phyloP scores from a whole-genome alignment of 1,140 invertebrate species.

The silkworm (Bombyx mori) region ASM3026992v2 NC_085124.1:10075501-10076000 shows the following conservation, averaged over 20 bases:
- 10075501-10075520: constrained; percentile 28
- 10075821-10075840: constrained; percentile 52
- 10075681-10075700: constrained; percentile 7
- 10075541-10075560: constrained; percentile 3
- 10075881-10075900: constrained; percentile 39
- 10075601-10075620: constrained; percentile 56
- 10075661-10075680: constrained; percentile 10
- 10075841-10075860: constrained; percentile 66
- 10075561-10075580: constrained; percentile 33
- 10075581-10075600: constrained; percentile 50
- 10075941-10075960: constrained; percentile 42
- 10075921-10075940: constrained; percentile 34
- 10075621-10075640: constrained; percentile 51
- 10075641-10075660: constrained; percentile 53
- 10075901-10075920: constrained; percentile 47
- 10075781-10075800: constrained; percentile 11
- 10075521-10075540: not conserved
- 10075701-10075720: constrained; percentile 47
- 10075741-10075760: constrained; percentile 56
- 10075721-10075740: constrained; percentile 50
- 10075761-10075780: constrained; percentile 66
- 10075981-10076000: constrained; percentile 51
- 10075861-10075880: constrained; percentile 57
- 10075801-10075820: constrained; percentile 16
- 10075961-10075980: constrained; percentile 71